These are phyloP conservation scores for Chelon auratus DNA, from an alignment of 2,797 vertebrate species.

Conservation along the genomic window DNA sequence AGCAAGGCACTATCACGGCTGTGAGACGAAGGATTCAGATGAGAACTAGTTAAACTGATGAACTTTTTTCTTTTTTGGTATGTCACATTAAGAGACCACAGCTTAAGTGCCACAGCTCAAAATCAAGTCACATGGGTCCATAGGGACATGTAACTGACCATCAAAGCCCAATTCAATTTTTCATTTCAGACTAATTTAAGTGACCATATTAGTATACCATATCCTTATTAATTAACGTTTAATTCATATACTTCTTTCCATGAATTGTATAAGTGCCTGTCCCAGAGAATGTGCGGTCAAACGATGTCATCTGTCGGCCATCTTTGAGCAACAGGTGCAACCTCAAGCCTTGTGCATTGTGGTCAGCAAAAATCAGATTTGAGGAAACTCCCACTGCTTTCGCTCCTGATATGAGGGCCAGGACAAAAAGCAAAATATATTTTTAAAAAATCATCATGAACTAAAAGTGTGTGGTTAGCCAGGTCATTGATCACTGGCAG, in stretches of 20 bases:
- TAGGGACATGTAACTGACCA: neutral
- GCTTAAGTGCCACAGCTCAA: neutral
- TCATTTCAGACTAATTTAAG: neutral
- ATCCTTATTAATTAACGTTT: too few species aligned
- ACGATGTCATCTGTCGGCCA: constrained; percentile 7
- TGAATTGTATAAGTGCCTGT: neutral
- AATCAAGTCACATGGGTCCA: neutral
- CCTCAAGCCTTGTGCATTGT: neutral
- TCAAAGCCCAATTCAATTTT: neutral
- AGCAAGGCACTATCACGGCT: constrained; percentile 20
- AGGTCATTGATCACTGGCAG: neutral
- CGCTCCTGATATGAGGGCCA: neutral
- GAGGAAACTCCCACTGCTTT: neutral
- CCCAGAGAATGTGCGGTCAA: neutral
- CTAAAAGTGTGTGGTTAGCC: neutral
- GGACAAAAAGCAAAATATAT: neutral
- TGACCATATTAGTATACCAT: too few species aligned
- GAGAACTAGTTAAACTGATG: neutral
- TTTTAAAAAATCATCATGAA: neutral
- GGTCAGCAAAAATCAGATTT: neutral
- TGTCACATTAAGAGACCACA: neutral
- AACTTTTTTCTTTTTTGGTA: neutral
- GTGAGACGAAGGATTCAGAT: neutral
- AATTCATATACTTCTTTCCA: neutral
- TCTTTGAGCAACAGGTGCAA: constrained; percentile 18